Evolutionary conservation across 2,797 vertebrate species (phyloP).

Genomic region (Scarus forsteni): DNA sequence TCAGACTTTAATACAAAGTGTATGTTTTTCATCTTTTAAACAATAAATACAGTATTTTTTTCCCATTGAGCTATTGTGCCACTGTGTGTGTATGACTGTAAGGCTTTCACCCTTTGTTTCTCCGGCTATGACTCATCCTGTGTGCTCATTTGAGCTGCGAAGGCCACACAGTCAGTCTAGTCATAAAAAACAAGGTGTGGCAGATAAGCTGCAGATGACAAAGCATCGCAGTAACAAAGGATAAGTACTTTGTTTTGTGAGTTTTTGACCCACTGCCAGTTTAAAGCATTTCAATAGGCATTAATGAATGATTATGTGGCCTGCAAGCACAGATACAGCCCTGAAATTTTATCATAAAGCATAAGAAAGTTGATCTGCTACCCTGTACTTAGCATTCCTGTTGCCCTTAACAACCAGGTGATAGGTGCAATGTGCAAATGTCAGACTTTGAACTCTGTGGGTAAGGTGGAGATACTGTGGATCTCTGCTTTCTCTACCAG

Average conservation of each 20-base stretch:
- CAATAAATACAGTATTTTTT: neutral
- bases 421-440: slow-evolving; percentile 64
- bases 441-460: slow-evolving; percentile 70
- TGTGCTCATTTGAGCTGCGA: slow-evolving; percentile 31
- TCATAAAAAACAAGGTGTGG: slow-evolving; percentile 75
- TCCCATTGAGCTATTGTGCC: neutral
- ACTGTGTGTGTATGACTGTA: slow-evolving; percentile 26
- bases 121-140: slow-evolving; percentile 57
- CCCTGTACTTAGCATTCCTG: slow-evolving; percentile 26
- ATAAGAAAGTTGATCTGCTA: slow-evolving; percentile 26
- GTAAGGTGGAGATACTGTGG: slow-evolving; percentile 15
- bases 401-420: slow-evolving; percentile 59
- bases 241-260: slow-evolving; percentile 38
- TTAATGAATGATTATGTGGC: neutral
- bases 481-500: slow-evolving; percentile 17
- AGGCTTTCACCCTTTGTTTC: slow-evolving; percentile 33
- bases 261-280: slow-evolving; percentile 8
- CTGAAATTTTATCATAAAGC: slow-evolving; percentile 8
- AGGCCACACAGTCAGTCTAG: slow-evolving; percentile 48
- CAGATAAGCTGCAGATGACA: slow-evolving; percentile 53
- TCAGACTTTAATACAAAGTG: neutral
- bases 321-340: neutral
- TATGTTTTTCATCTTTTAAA: neutral
- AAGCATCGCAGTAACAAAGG: slow-evolving; percentile 44
- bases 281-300: neutral